Base-by-base conservation (phyloP, 2,888 invertebrate species). In the Limnephilus rhombicus region DNA sequence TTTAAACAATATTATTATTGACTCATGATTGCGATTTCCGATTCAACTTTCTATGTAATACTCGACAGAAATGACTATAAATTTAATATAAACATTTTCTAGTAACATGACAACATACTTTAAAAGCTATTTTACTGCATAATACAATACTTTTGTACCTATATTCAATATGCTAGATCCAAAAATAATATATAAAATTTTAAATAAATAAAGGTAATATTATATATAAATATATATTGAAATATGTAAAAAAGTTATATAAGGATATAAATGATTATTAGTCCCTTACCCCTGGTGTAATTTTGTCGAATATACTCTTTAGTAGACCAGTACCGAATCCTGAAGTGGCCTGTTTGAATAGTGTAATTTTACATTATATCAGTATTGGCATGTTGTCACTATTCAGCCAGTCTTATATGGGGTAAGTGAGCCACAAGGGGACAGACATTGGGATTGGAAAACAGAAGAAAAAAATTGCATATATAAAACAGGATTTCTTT, bases 221-320 rank as follows among this genome's bases (percentile, higher is more conserved):
- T 94, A 95, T 95, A 95, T 95, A 91, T 53, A 91, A 91, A 91
- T 90, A 87, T 90, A 87, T 86, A 91, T 91, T 91, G 94, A 94
- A 95, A 94, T 95, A 95, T 94, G 94, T 82, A 81, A 90, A 90
- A 41, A 82, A 34, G 45, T 68, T 68, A 68, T n/a, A 68, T 68
- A 68, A n/a, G n/a, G 68, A 68, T 95, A 85, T 34, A 89, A 87
- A 89, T 90, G 88, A 88, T 88, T 89, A 80, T 89, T 80, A 34
- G 91, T 87, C 85, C 91, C 96, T 96, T 96, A 96, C 96, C 96
- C 96, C 96, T 96, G 96, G 96, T 95, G 96, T 96, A 96, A 96
- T 96, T 96, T 96, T 96, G 96, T 96, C 96, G 96, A 96, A 96
- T 96, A 96, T 96, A 96, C 96, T 96, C 96, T 96, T 96, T 96